A percentile compares a stretch with the other conserved stretches of the same genome.
Conservation (phyloP, 2,113 vertebrate genomes). For the Arenaria interpres region DNA sequence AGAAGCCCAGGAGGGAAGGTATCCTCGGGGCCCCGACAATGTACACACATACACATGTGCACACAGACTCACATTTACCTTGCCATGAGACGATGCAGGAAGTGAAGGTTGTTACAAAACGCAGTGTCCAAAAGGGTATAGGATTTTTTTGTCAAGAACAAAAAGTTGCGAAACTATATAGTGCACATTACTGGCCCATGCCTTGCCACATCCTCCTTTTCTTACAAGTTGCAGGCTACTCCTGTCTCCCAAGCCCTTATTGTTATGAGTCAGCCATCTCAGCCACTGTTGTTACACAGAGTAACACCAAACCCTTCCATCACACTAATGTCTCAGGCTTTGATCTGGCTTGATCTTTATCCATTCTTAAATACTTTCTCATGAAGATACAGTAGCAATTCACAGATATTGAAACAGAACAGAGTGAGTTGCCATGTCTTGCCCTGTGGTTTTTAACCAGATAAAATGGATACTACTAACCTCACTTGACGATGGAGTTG, state of each 20-base stretch:
- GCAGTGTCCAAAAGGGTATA: background rate
- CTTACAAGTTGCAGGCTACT: background rate
- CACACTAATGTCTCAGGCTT: background rate
- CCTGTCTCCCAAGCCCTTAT: background rate
- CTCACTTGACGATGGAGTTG: background rate
- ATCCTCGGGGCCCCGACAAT: too few species aligned
- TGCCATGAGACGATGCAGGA: background rate
- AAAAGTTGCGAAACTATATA: background rate
- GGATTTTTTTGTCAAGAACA: background rate
- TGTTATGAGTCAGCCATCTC: background rate
- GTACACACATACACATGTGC: background rate
- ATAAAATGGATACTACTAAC: background rate
- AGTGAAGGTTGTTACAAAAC: background rate
- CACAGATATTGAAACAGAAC: background rate
- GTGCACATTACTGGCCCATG: background rate
- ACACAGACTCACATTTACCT: background rate
- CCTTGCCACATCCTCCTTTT: background rate
- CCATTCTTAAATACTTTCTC: background rate
- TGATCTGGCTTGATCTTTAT: background rate
- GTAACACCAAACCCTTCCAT: background rate
- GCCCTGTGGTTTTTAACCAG: background rate
- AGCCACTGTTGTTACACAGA: background rate
- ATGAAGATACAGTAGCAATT: background rate
- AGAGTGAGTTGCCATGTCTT: background rate
- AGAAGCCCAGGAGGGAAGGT: background rate